phyloP scores from a whole-genome alignment of 2,797 vertebrate species.

The Diceros bicornis region DNA sequence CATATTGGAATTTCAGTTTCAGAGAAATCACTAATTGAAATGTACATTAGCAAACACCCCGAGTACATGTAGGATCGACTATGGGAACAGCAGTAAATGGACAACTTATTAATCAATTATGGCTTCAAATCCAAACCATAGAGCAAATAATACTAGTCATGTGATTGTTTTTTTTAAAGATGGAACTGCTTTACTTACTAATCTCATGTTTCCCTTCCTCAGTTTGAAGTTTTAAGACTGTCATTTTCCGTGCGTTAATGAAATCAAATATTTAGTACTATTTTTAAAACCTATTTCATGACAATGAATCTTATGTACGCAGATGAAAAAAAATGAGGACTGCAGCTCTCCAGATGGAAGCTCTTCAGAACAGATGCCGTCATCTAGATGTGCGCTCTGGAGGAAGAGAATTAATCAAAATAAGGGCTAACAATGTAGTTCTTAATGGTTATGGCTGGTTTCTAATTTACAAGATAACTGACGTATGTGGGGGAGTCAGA shows the following conservation, averaged over 20 bases:
- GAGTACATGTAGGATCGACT: not conserved
- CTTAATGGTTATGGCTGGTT: not conserved
- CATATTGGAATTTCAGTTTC: conserved; percentile 39
- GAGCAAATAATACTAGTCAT: conserved; percentile 73
- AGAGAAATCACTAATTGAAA: conserved; percentile 68
- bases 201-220: not conserved
- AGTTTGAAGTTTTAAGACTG: conserved; percentile 71
- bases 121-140: conserved; percentile 73
- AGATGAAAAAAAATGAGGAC: conserved; percentile 61
- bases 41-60: not conserved
- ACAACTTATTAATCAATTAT: conserved; percentile 58
- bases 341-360: conserved; percentile 49
- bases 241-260: conserved; percentile 76
- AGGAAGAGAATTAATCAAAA: conserved; percentile 51
- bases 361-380: conserved; percentile 24
- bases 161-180: conserved; percentile 52
- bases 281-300: conserved; percentile 74
- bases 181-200: conserved; percentile 71
- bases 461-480: conserved; percentile 60
- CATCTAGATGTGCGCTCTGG: not conserved
- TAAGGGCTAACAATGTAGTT: not conserved
- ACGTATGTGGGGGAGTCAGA: not conserved
- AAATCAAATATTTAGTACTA: conserved; percentile 76
- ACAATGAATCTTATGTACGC: conserved; percentile 15
- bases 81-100: not conserved